Conservation (phyloP, 2,113 vertebrate species). For the Odobenus rosmarus region DNA sequence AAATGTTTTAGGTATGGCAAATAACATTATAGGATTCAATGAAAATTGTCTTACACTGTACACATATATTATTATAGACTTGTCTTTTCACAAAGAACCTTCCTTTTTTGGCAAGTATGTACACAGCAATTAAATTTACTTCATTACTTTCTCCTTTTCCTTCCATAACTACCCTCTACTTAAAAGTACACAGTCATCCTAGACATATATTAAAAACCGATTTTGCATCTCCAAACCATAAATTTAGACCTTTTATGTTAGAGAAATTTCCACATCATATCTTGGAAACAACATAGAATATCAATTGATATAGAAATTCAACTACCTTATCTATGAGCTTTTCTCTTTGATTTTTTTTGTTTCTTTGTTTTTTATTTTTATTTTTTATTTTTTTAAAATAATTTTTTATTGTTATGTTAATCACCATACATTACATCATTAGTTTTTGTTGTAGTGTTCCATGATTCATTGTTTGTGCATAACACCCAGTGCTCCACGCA, state of each 20-base stretch:
- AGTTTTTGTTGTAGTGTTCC: no score
- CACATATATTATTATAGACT: neutral
- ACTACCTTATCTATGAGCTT: neutral
- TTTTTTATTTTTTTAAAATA: no score
- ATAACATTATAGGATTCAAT: neutral
- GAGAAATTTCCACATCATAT: neutral
- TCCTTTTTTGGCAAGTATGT: neutral
- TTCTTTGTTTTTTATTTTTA: no score
- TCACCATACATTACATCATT: no score
- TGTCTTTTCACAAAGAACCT: slow-evolving; percentile 31
- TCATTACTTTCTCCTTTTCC: neutral
- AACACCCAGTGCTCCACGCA: no score
- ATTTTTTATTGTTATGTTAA: no score
- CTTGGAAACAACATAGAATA: neutral
- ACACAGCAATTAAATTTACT: neutral
- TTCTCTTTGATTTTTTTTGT: slow-evolving; percentile 2
- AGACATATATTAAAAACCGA: slow-evolving; percentile 28
- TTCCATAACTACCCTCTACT: neutral
- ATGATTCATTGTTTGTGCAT: no score
- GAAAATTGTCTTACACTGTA: slow-evolving; percentile 7
- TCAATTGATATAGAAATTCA: neutral
- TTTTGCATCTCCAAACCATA: neutral
- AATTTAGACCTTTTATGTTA: slow-evolving; percentile 24
- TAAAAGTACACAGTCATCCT: neutral
- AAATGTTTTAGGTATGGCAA: neutral